Base-by-base conservation (phyloP, 2,888 invertebrate species). In the Eurois occulta region DNA sequence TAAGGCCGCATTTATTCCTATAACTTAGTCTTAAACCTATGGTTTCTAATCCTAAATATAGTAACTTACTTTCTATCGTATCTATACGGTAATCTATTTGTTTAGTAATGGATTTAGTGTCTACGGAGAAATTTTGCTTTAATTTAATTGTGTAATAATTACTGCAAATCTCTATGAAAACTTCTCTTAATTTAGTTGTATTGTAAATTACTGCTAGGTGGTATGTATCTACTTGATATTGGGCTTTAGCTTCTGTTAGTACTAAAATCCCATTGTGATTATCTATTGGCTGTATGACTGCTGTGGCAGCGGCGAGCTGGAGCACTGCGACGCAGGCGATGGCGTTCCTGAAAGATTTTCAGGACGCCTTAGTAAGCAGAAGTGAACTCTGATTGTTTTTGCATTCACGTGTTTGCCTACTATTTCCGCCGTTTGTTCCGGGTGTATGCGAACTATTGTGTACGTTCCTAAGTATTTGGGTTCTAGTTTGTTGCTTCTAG, bases 391-490 rank as follows among this genome's bases (percentile, higher is more conserved):
- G 4, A 89, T 88, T 2, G 88, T 77, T 78, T 89, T 89, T 1
- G 90, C 81, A 70, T 89, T 90, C 2, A 86, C 79, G 13, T 89
- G 86, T 32, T 87, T 90, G 21, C 87, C 88, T 84, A 91, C 77
- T 38, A 89, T 90, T 72, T 90, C 88, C 0, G 87, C 87, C 21
- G 85, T 85, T 60, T 90, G 85, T 48, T 89, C 83, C 0, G 89
- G 89, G n/a, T 91, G 89, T 71, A 91, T 68, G 0, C 83, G 79
- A 13, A 87, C 68, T 32, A 89, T 88, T 16, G 81, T 89, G 21
- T 90, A 89, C 0, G 85, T 75, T 0, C 60, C 74, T 48, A 48
- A 0, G 0, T 74, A 74, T 21, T 48, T 62, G 0, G 75, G 86
- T 66, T 88, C 85, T 6, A 83, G 48, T 70, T 89, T 87, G 43